A percentile compares a stretch with the other conserved stretches of the same genome.
Conservation (phyloP, 2,113 vertebrate species). For the Notiomystis cincta region DNA sequence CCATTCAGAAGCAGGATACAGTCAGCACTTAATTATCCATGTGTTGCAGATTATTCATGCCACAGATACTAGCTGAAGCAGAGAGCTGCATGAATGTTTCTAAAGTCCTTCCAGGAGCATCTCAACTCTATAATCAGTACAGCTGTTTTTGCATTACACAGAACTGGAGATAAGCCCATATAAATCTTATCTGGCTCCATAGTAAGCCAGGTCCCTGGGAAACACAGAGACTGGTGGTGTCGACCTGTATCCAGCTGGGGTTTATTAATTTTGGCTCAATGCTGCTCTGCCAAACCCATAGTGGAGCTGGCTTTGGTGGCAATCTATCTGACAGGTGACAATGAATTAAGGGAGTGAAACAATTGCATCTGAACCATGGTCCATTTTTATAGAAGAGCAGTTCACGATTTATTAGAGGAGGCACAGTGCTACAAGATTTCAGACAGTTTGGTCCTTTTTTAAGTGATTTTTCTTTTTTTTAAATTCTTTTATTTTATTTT, state of each 20-base stretch:
- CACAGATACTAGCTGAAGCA: not conserved
- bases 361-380: not conserved
- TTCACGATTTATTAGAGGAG: not conserved
- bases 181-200: not conserved
- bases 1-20: not conserved
- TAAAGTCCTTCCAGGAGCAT: constrained; percentile 4
- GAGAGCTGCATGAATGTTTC: not conserved
- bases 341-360: not conserved
- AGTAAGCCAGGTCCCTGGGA: not conserved
- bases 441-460: not conserved
- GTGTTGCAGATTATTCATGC: not conserved
- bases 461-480: not conserved
- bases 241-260: not conserved
- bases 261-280: not conserved
- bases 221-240: not conserved
- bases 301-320: not conserved
- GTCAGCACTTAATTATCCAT: not conserved
- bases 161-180: not conserved
- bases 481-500: not conserved
- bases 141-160: not conserved
- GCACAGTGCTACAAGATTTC: not conserved
- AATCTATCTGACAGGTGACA: not conserved
- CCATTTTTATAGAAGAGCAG: not conserved
- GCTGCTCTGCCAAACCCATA: not conserved
- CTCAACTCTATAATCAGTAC: not conserved